Evolutionary conservation across 2,113 vertebrate species (phyloP).

Genomic region (Puma concolor): DNA sequence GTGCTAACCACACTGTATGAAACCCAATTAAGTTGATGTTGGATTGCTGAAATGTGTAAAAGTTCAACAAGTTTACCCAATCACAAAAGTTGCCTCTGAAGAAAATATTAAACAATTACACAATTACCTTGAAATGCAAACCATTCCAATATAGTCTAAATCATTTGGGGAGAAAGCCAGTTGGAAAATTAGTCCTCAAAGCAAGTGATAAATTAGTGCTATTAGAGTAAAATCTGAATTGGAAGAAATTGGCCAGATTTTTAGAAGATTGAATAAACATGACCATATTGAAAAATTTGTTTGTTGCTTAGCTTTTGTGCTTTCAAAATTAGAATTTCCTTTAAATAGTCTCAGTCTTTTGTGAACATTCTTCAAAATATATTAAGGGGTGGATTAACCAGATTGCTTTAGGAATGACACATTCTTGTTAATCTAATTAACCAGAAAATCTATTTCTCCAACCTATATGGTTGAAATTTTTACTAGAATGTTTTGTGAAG

Average conservation of each 20-base stretch:
- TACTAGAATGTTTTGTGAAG: background rate
- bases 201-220: background rate
- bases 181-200: constrained; percentile 56
- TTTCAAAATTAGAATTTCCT: constrained; percentile 49
- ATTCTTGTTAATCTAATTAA: constrained; percentile 6
- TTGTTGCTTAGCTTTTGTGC: background rate
- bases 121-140: constrained; percentile 16
- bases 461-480: background rate
- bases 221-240: constrained; percentile 46
- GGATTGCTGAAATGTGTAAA: constrained; percentile 9
- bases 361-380: constrained; percentile 30
- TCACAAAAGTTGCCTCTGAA: constrained; percentile 48
- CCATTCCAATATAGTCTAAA: background rate
- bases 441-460: background rate
- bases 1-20: constrained; percentile 33
- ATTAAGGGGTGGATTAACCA: constrained; percentile 21
- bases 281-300: background rate
- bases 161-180: background rate
- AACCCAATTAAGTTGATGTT: constrained; percentile 32
- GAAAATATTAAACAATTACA: constrained; percentile 48
- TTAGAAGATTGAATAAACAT: background rate
- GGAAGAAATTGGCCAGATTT: constrained; percentile 23
- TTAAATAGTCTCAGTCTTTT: background rate
- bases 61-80: constrained; percentile 50
- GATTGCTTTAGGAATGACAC: background rate